Conservation (phyloP, 2,888 invertebrate species). For the Encarsia formosa region DNA sequence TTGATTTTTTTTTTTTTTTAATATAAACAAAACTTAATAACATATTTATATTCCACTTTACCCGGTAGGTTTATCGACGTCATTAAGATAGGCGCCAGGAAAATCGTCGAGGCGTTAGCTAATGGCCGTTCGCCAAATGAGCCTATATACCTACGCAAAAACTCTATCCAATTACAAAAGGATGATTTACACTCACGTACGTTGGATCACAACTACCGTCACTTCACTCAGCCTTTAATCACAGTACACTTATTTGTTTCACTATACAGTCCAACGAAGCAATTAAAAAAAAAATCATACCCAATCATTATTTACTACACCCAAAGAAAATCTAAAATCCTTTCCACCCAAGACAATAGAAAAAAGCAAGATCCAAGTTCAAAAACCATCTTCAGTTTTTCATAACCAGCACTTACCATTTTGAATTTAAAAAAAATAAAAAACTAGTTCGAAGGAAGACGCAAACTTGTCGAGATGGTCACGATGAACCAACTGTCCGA, state of each 20-base stretch:
- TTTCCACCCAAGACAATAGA: neutral
- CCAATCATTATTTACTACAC: no score
- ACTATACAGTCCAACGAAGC: neutral
- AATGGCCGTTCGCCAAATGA: conserved; percentile 2
- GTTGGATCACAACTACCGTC: no score
- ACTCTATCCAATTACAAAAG: no score
- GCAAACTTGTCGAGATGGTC: conserved; percentile 43
- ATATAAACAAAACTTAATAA: no score
- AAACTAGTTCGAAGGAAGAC: conserved; percentile 32
- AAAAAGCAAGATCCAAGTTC: neutral
- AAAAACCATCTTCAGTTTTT: conserved; percentile 21
- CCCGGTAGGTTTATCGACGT: no score
- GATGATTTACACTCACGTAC: no score
- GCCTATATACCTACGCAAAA: conserved; percentile 2
- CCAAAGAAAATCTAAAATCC: no score
- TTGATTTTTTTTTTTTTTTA: no score
- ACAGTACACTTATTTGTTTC: no score
- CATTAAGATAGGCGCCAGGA: conserved; percentile 4
- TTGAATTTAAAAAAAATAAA: conserved; percentile 29
- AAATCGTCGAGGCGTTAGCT: conserved; percentile 11
- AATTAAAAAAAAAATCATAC: neutral
- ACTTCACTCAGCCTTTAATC: no score
- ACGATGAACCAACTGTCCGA: conserved; percentile 50
- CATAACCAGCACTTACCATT: conserved; percentile 9
- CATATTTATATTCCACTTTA: no score